These are phyloP conservation scores for Myiopsitta monachus DNA, from an alignment of 2,113 vertebrate species.

Conservation along the genomic window DNA sequence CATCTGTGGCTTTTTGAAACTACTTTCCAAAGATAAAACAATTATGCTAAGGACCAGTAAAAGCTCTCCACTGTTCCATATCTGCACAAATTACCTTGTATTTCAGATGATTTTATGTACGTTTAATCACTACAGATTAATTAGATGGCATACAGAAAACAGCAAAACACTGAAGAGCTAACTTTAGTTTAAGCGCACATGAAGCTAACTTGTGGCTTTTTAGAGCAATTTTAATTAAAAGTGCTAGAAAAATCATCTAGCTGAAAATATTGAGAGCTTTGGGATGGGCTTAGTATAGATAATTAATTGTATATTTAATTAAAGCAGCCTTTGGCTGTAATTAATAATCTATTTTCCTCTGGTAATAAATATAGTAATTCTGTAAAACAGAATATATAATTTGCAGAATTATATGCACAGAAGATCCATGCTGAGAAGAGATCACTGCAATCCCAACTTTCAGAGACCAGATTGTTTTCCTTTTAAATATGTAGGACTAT, in stretches of 20 bases:
- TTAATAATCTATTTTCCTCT: constrained; percentile 80
- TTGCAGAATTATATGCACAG: constrained; percentile 43
- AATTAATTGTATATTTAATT: constrained; percentile 84
- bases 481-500: constrained; percentile 33
- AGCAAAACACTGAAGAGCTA: constrained; percentile 73
- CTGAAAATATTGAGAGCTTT: constrained; percentile 78
- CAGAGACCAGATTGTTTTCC: constrained; percentile 5
- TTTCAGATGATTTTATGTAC: constrained; percentile 75
- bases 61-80: constrained; percentile 69
- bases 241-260: constrained; percentile 75
- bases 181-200: constrained; percentile 75
- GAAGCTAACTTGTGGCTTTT: constrained; percentile 76
- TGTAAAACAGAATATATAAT: constrained; percentile 73
- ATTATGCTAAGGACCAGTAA: constrained; percentile 53
- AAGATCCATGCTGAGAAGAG: constrained; percentile 32
- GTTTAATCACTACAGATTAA: constrained; percentile 82
- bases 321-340: constrained; percentile 78
- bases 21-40: constrained; percentile 68
- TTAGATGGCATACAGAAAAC: constrained; percentile 72
- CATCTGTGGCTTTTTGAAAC: constrained; percentile 61
- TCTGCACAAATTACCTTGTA: constrained; percentile 72
- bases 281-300: constrained; percentile 78
- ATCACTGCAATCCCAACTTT: constrained; percentile 1
- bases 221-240: constrained; percentile 82
- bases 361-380: constrained; percentile 72